These are phyloP conservation scores for Conchocele bisecta DNA, from an alignment of 2,888 invertebrate species.

Conservation along the genomic window DNA sequence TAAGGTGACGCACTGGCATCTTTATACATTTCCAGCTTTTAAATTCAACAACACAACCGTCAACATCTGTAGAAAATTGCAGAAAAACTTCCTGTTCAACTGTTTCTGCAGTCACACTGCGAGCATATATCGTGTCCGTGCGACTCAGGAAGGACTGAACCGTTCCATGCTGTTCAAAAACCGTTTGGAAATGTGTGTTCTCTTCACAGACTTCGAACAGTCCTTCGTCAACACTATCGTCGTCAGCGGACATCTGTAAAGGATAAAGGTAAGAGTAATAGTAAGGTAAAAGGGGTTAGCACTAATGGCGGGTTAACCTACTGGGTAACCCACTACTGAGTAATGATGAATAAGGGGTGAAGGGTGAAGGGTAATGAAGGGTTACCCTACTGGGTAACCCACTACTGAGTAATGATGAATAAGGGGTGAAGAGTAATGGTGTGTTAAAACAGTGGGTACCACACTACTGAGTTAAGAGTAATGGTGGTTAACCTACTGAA, in stretches of 20 bases:
- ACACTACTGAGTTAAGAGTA: too few species aligned
- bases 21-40: constrained; percentile 1
- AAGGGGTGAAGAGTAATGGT: too few species aligned
- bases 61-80: constrained; percentile 8
- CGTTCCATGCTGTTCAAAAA: background rate
- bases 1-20: constrained; percentile 20
- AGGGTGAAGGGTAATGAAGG: background rate
- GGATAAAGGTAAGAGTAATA: too few species aligned
- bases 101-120: background rate
- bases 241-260: too few species aligned
- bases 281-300: background rate
- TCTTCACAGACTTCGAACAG: constrained; percentile 1
- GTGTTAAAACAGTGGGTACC: too few species aligned
- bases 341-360: constrained; percentile 3
- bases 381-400: too few species aligned
- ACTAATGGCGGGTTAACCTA: background rate
- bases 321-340: background rate
- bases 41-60: constrained; percentile 31
- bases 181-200: background rate
- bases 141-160: background rate
- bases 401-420: too few species aligned
- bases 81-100: constrained; percentile 10
- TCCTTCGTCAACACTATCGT: background rate
- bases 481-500: background rate
- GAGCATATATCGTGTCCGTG: constrained; percentile 17